phyloP scores from a whole-genome alignment of 2,113 vertebrate species.

The Capricornis sumatraensis region DNA sequence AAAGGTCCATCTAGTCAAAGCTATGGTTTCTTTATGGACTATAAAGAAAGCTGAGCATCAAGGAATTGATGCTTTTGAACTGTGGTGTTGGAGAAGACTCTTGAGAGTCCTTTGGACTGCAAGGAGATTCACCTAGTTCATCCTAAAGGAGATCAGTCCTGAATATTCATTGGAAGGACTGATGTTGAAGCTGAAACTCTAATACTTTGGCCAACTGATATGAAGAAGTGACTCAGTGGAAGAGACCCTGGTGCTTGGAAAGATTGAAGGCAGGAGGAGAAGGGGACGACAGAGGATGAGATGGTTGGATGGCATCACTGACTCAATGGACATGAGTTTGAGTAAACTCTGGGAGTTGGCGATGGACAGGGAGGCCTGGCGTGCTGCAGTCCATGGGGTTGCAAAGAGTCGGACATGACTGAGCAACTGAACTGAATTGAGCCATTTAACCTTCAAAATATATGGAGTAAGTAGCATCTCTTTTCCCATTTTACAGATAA shows the following conservation, averaged over 20 bases:
- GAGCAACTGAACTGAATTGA: background rate
- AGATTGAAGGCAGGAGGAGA: background rate
- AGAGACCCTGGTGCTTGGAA: background rate
- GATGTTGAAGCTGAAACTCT: background rate
- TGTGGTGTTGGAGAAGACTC: background rate
- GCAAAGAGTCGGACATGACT: background rate
- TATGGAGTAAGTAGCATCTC: background rate
- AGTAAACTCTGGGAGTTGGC: background rate
- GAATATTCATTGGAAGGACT: background rate
- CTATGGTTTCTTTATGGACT: background rate
- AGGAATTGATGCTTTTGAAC: background rate
- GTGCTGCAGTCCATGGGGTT: background rate
- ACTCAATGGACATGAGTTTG: background rate
- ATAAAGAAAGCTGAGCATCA: background rate
- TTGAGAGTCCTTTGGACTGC: background rate
- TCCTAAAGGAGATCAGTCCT: background rate
- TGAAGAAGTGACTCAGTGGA: background rate
- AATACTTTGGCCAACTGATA: background rate
- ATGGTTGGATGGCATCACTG: background rate
- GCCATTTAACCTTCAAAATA: background rate
- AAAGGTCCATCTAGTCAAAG: background rate
- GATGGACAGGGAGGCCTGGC: background rate
- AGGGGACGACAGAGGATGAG: background rate
- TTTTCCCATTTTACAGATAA: background rate
- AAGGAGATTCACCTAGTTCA: background rate